Evolutionary conservation across 2,113 vertebrate genomes (phyloP).

Genomic region (Murina feae): DNA sequence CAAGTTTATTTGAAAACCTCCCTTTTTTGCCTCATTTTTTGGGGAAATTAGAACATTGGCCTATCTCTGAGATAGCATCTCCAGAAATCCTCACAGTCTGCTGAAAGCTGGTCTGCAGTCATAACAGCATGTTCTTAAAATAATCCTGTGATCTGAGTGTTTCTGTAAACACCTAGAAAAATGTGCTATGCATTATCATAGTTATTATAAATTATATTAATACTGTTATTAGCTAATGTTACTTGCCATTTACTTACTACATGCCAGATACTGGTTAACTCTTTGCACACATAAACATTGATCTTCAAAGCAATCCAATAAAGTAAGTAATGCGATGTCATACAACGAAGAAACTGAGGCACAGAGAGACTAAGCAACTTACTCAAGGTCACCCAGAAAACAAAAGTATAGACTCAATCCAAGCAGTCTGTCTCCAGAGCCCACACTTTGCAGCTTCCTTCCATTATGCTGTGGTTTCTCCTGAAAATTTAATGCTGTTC

Average conservation of each 20-base stretch:
- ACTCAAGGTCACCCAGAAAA: constrained; percentile 20
- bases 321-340: neutral
- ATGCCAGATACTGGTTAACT: neutral
- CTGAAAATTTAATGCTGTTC: constrained; percentile 53
- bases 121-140: neutral
- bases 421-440: neutral
- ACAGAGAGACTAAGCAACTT: neutral
- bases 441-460: constrained; percentile 15
- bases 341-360: constrained; percentile 2
- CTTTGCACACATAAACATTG: neutral
- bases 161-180: neutral
- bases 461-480: constrained; percentile 20
- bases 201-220: neutral
- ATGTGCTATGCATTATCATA: neutral
- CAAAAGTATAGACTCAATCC: neutral
- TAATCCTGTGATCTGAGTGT: neutral
- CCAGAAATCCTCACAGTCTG: neutral
- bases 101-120: neutral
- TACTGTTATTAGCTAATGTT: neutral
- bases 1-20: neutral
- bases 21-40: neutral
- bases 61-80: neutral
- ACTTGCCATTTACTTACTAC: neutral
- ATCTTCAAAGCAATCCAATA: neutral
- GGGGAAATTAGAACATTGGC: neutral